phyloP scores from a whole-genome alignment of 2,797 vertebrate species.

The Amphiprion clarkii region DNA sequence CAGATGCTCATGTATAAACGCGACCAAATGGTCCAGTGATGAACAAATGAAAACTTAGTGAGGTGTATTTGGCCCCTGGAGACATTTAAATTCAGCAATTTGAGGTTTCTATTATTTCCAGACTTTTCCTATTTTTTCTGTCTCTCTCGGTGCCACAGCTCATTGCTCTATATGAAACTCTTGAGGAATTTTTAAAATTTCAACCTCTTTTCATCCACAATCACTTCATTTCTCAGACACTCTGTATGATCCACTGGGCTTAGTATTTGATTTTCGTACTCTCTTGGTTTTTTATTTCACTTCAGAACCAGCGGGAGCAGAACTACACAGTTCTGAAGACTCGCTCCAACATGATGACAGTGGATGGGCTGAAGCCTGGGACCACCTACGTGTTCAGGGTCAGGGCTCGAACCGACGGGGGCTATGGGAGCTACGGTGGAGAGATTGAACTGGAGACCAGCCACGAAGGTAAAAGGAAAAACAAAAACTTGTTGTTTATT shows the following conservation, averaged over 20 bases:
- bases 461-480: slow-evolving; percentile 82
- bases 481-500: slow-evolving; percentile 5
- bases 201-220: neutral
- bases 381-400: slow-evolving; percentile 90
- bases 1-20: slow-evolving; percentile 70
- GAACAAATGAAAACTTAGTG: slow-evolving; percentile 70
- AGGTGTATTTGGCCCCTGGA: slow-evolving; percentile 49
- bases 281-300: neutral
- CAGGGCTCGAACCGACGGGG: slow-evolving; percentile 86
- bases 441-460: slow-evolving; percentile 91
- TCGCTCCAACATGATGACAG: slow-evolving; percentile 88
- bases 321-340: slow-evolving; percentile 90
- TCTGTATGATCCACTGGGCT: slow-evolving; percentile 4
- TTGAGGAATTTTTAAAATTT: slow-evolving; percentile 20
- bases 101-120: slow-evolving; percentile 63
- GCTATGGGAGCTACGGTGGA: slow-evolving; percentile 88
- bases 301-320: slow-evolving; percentile 89
- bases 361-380: slow-evolving; percentile 88
- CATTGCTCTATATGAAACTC: slow-evolving; percentile 34
- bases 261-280: slow-evolving; percentile 17
- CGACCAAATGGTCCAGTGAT: slow-evolving; percentile 57
- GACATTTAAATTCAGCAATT: slow-evolving; percentile 56
- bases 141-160: slow-evolving; percentile 20
- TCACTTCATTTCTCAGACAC: slow-evolving; percentile 20
- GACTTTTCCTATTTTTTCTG: neutral